Evolutionary conservation across 2,888 invertebrate species (phyloP).

Genomic region (Aleiodes alternator): DNA sequence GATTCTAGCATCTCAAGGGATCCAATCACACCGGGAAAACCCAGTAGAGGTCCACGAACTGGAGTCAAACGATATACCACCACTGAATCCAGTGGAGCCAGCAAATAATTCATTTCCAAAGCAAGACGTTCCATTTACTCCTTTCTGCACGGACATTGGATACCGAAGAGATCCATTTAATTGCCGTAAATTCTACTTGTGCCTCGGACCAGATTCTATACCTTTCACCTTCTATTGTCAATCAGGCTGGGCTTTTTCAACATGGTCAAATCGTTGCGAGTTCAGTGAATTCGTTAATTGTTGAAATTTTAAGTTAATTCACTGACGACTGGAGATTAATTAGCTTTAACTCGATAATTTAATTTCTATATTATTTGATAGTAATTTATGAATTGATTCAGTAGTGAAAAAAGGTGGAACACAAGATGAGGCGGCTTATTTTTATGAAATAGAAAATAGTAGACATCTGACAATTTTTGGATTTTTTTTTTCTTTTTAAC

Average conservation of each 20-base stretch:
- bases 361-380: background rate
- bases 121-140: constrained; percentile 55
- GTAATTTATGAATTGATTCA: background rate
- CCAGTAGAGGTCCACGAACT: constrained; percentile 4
- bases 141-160: constrained; percentile 55
- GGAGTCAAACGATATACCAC: constrained; percentile 43
- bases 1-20: background rate
- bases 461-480: background rate
- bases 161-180: constrained; percentile 63
- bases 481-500: background rate
- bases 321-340: background rate
- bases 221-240: constrained; percentile 59
- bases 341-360: background rate
- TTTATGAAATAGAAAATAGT: no score
- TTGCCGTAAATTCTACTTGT: constrained; percentile 62
- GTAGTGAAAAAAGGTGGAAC: no score
- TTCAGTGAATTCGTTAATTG: constrained; percentile 52
- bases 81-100: constrained; percentile 55
- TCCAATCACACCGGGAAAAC: background rate
- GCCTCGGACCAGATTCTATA: constrained; percentile 39
- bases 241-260: constrained; percentile 55
- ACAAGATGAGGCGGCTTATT: no score
- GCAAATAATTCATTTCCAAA: constrained; percentile 59
- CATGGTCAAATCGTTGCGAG: constrained; percentile 53
- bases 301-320: constrained; percentile 26